Evolutionary conservation across 1,140 invertebrate species (phyloP).

Genomic region (Meteorus sp.): DNA sequence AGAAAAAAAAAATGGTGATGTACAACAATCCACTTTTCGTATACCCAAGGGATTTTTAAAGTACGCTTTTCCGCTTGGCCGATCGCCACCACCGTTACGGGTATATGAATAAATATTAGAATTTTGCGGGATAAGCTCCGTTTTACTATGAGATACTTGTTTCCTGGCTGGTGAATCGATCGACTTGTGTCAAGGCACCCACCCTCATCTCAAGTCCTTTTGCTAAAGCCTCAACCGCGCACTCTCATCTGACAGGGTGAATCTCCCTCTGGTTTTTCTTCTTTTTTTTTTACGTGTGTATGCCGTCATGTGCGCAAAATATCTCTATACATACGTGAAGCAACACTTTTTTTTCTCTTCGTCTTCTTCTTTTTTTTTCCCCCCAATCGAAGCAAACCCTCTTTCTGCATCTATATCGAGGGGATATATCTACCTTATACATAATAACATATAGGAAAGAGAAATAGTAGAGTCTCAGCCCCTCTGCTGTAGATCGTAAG

Average conservation of each 20-base stretch:
- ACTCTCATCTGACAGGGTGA: conserved; percentile 15
- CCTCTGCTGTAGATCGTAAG: conserved; percentile 10
- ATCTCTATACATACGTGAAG: neutral
- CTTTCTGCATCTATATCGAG: conserved; percentile 3
- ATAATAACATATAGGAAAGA: neutral
- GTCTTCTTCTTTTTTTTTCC: conserved; percentile 16
- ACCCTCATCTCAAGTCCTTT: conserved; percentile 8
- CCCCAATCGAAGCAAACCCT: conserved; percentile 2
- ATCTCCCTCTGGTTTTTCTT: conserved; percentile 12
- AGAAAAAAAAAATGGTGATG: conserved; percentile 15
- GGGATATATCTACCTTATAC: too few relatives aligned
- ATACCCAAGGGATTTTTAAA: conserved; percentile 46
- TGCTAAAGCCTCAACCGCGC: conserved; percentile 11
- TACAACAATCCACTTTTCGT: conserved; percentile 51
- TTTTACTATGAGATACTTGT: conserved; percentile 58
- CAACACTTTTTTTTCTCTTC: neutral
- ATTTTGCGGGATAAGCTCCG: conserved; percentile 54
- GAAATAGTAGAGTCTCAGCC: neutral
- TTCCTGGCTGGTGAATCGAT: conserved; percentile 47
- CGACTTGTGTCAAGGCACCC: conserved; percentile 28
- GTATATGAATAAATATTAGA: conserved; percentile 59
- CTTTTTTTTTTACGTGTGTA: neutral
- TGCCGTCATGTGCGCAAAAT: conserved; percentile 8
- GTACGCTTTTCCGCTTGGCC: conserved; percentile 54
- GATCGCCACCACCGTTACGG: conserved; percentile 34